Conservation (phyloP, 2,113 vertebrate genomes). For the Struthidea cinerea region DNA sequence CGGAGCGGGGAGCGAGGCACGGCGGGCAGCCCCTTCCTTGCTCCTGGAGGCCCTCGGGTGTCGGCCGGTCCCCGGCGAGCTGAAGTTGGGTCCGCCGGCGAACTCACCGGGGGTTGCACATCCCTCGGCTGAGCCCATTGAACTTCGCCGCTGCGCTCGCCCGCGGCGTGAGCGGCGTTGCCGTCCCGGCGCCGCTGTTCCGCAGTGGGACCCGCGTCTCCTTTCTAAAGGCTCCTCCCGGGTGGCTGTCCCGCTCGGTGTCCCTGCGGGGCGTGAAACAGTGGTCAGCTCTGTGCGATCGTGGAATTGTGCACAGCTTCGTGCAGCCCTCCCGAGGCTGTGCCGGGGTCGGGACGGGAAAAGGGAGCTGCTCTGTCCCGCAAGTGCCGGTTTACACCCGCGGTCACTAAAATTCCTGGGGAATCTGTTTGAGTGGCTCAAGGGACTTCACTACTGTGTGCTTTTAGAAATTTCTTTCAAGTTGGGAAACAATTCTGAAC, state of each 20-base stretch:
- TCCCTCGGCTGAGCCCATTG: not conserved
- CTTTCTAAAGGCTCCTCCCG: accelerated
- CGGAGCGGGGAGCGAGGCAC: not conserved
- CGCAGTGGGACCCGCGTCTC: accelerated
- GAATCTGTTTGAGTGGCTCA: not conserved
- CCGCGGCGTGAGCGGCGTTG: accelerated
- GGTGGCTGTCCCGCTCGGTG: not conserved
- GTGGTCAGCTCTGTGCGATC: accelerated
- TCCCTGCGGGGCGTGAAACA: not conserved
- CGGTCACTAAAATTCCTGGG: accelerated
- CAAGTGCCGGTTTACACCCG: accelerated
- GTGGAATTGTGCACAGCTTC: accelerated
- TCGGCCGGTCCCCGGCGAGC: not conserved
- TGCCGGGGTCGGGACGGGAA: accelerated
- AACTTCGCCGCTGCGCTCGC: not conserved
- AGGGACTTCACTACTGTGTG: not conserved
- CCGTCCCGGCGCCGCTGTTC: accelerated
- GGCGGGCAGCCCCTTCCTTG: not conserved
- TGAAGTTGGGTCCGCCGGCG: not conserved
- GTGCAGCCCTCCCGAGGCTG: not conserved
- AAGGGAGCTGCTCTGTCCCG: not conserved
- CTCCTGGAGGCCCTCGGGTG: accelerated
- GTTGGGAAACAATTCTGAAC: not conserved
- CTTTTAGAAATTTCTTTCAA: not conserved
- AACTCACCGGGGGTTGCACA: not conserved